Base-by-base conservation (phyloP, 2,113 vertebrate species). In the Prolemur simus region DNA sequence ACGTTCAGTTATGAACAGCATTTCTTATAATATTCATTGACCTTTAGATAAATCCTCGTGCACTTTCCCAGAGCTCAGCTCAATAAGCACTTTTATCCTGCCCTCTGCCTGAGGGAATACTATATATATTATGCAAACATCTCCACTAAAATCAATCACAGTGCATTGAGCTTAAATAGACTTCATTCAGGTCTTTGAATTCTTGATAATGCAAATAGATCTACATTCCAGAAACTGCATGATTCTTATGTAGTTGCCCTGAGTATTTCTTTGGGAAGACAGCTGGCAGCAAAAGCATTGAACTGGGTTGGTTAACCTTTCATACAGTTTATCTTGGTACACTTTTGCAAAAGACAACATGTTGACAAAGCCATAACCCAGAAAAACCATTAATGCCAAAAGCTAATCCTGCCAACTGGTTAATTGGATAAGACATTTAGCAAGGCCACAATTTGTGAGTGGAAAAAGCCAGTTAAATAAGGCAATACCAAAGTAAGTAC, bases 31-130 rank as follows among this genome's bases (percentile, higher is more conserved):
- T 87, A 87, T 60, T 91, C 64, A 89, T 60, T 97, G 96, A 95
- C 91, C 83, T 96, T 98, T 95, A 49, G 32, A 52, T 64, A 94
- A 94, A 94, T 95, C 82, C 47, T 74, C 66, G 17, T 39, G 63
- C 17, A 47, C 39, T 52, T 92, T 85, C 68, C 56, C 5, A 8
- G 34, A 52, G 63, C 34, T 87, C 78, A 69, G 49, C 58, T 91
- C 87, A 88, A 89, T 71, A 95, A 96, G 45, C 77, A 39, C 21
- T 66, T 47, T 68, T 21, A 87, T 87, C 69, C 85, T 42, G 13
- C 69, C 76, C 68, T 87, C 77, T 82, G 82, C 87, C 89, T 94
- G 49, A 58, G 86, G 74, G 60, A 95, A 56, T 80, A 37, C 52
- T 69, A 6, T 20, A 18, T 64, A 39, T 89, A 83, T 90, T 86